Base-by-base conservation (phyloP, 2,113 vertebrate genomes). In the Caloenas nicobarica region DNA sequence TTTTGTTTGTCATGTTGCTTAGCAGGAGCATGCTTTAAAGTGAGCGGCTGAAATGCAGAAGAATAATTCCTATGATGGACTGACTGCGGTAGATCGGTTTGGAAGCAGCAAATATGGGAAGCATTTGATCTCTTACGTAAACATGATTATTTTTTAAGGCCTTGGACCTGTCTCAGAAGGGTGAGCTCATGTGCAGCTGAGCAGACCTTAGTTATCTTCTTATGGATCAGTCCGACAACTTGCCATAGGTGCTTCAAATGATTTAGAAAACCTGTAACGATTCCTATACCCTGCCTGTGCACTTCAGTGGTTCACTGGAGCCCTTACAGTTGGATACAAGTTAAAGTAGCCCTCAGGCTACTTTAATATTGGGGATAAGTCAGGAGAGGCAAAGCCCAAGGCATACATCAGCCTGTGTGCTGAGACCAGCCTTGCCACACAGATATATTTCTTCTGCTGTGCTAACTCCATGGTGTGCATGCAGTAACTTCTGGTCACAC, bases 101-200 rank as follows among this genome's bases (percentile, higher is more conserved):
- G 51, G 85, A 95, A 93, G 78, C 12, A 29, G 58, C 23, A 73
- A 96, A 92, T 51, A 73, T 5, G 25, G 50, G 31, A 90, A 93
- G 81, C n/a, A 11, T 74, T 90, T 83, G 31, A 53, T 68, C 29
- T 68, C 48, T 79, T 76, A 79, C 19, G n/a, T 72, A 92, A 95
- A 92, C 57, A 72, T 28, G 13, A 16, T 93, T 90, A 50, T 86
- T 95, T 89, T 88, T 34, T 84, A 84, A 84, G 64, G 53, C 65
- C 36, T 86, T 89, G 83, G 72, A 86, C 48, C 31, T 57, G n/a
- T 71, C 44, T 94, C 54, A 40, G 57, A 69, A 88, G 86, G 44
- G 58, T 91, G 77, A 96, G 69, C 65, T 96, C 69, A 90, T 76
- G 48, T 76, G 61, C 77, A 91, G 93, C 88, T 96, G 69, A 88